Percentiles rank a stretch among this genome's conserved stretches.
Conservation (phyloP, 2,888 invertebrate species). For the Ornithoptera priamus region DNA sequence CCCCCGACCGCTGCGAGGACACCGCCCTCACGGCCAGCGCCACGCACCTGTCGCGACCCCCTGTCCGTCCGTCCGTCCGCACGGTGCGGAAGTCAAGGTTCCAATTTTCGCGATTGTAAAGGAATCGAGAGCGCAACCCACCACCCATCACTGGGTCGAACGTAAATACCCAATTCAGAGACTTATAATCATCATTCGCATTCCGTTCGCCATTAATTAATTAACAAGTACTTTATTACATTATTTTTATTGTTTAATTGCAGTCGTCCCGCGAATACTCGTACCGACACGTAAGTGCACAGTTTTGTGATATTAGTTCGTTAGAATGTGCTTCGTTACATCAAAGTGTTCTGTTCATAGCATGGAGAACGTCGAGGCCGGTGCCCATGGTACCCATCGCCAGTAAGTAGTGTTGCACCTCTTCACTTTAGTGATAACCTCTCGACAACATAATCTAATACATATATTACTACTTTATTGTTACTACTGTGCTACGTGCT, state of each 20-base stretch:
- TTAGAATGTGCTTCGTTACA: conserved; percentile 8
- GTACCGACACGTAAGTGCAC: conserved; percentile 35
- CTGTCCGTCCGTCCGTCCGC: no score
- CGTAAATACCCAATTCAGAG: background rate
- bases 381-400: conserved; percentile 31
- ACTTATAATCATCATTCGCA: background rate
- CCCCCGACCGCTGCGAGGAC: no score
- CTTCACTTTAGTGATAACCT: no score
- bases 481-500: no score
- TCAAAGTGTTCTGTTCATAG: conserved; percentile 33
- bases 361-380: conserved; percentile 31
- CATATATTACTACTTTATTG: no score
- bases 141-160: no score
- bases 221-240: conserved; percentile 9
- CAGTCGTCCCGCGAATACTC: conserved; percentile 33
- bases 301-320: background rate
- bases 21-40: no score
- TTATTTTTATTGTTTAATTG: conserved; percentile 30
- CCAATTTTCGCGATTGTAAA: no score
- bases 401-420: conserved; percentile 31
- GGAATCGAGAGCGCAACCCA: no score
- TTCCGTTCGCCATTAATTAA: background rate
- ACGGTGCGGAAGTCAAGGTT: no score
- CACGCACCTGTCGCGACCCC: no score
- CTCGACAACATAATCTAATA: no score